Conservation (phyloP, 2,797 vertebrate species). For the Molothrus aeneus region DNA sequence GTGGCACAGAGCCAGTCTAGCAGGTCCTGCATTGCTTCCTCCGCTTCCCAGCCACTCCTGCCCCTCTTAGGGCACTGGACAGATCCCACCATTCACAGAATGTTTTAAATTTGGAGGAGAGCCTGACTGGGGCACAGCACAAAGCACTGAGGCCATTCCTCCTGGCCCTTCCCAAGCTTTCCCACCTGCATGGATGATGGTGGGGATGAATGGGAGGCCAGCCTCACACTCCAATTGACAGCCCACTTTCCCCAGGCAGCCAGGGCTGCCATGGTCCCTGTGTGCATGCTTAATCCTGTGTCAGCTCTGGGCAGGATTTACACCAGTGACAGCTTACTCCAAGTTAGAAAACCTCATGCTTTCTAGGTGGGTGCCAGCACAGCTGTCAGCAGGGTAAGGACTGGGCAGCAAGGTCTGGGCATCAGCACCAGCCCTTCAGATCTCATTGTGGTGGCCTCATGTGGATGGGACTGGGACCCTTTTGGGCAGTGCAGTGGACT, state of each 20-base stretch:
- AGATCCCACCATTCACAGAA: neutral
- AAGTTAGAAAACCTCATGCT: neutral
- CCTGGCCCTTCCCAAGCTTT: neutral
- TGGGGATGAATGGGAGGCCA: neutral
- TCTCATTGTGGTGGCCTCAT: neutral
- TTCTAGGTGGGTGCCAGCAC: neutral
- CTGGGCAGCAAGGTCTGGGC: neutral
- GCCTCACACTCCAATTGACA: neutral
- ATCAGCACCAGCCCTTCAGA: neutral
- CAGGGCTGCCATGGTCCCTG: neutral
- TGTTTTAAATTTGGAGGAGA: neutral
- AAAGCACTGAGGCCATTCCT: neutral
- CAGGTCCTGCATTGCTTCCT: neutral
- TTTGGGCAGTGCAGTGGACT: neutral
- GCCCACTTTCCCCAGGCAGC: neutral
- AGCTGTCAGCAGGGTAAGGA: neutral
- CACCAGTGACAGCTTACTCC: neutral
- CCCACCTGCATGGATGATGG: neutral
- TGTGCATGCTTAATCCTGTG: neutral
- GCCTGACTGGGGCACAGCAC: neutral
- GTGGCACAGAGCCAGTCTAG: accelerated
- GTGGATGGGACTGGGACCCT: neutral
- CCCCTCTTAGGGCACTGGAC: neutral
- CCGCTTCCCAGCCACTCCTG: neutral
- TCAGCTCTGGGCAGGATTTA: neutral